Evolutionary conservation across 2,797 vertebrate species (phyloP).

Genomic region (Periparus ater): DNA sequence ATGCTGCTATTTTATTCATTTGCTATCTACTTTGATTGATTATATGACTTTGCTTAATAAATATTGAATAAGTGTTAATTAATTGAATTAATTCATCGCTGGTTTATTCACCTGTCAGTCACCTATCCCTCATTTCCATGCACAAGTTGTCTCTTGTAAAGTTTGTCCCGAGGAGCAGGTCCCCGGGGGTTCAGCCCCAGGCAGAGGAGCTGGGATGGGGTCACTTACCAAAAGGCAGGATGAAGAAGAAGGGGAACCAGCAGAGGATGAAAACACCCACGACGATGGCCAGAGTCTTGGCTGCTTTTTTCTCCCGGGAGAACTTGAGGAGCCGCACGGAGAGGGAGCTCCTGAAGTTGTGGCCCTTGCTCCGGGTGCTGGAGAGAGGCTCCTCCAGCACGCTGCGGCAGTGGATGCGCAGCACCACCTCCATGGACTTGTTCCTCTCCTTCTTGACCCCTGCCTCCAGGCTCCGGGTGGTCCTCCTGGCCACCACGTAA

Average conservation of each 20-base stretch:
- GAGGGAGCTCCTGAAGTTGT: constrained; percentile 92
- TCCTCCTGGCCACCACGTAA: constrained; percentile 94
- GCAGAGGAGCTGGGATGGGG: accelerated
- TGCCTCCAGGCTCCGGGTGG: constrained; percentile 92
- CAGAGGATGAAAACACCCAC: constrained; percentile 98
- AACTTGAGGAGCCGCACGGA: constrained; percentile 96
- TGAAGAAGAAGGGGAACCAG: constrained; percentile 98
- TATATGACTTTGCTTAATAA: constrained; percentile 26
- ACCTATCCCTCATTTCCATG: neutral
- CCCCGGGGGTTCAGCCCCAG: neutral
- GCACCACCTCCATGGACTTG: constrained; percentile 92
- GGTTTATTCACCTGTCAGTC: neutral
- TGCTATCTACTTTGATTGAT: constrained; percentile 18
- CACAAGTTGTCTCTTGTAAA: neutral
- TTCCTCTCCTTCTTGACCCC: constrained; percentile 93
- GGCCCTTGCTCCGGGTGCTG: constrained; percentile 82
- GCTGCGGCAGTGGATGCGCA: constrained; percentile 94
- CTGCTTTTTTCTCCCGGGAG: constrained; percentile 97
- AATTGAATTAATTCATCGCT: neutral
- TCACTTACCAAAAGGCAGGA: constrained; percentile 91
- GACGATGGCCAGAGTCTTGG: constrained; percentile 96
- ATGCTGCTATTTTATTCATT: neutral
- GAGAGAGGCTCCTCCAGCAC: constrained; percentile 79
- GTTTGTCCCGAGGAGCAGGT: neutral
- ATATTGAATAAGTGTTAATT: constrained; percentile 34